A percentile compares a stretch with the other conserved stretches of the same genome.
phyloP scores from a whole-genome alignment of 2,113 vertebrate genomes.

The Morone saxatilis region DNA sequence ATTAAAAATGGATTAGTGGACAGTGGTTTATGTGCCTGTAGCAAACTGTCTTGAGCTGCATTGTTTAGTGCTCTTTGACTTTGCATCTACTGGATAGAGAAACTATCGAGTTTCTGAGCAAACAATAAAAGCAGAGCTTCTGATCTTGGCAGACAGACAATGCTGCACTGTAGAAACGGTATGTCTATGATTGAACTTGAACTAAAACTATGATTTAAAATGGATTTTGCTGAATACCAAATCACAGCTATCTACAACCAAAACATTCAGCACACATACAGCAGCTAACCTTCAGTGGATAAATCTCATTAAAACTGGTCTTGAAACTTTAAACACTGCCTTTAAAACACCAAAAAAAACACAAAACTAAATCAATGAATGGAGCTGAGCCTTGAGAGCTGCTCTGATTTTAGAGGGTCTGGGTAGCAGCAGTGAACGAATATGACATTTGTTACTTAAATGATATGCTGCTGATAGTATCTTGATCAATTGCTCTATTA shows the following conservation, averaged over 20 bases:
- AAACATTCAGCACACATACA: background rate
- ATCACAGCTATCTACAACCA: background rate
- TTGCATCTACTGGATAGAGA: background rate
- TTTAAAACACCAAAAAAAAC: background rate
- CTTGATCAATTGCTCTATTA: conserved; percentile 55
- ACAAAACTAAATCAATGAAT: conserved; percentile 27
- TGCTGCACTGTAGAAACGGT: background rate
- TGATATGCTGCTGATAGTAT: conserved; percentile 31
- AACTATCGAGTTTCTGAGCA: conserved; percentile 12
- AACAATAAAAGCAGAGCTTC: conserved; percentile 11
- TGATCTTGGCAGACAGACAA: background rate
- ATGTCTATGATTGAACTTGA: background rate
- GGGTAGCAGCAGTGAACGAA: conserved; percentile 16
- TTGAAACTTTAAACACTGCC: conserved; percentile 21
- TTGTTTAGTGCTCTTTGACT: conserved; percentile 24
- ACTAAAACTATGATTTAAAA: background rate
- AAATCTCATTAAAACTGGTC: conserved; percentile 21
- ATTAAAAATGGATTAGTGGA: conserved; percentile 49
- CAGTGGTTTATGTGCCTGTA: background rate
- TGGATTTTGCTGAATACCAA: background rate
- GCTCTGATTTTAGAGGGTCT: conserved; percentile 11
- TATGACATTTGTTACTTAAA: conserved; percentile 18
- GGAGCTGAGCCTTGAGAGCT: conserved; percentile 5
- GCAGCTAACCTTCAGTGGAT: background rate
- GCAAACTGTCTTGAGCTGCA: conserved; percentile 29